Percentiles rank a stretch among this genome's conserved stretches.
These are phyloP conservation scores for Lutjanus campechanus DNA, from an alignment of 2,797 vertebrate genomes.

Conservation along the genomic window DNA sequence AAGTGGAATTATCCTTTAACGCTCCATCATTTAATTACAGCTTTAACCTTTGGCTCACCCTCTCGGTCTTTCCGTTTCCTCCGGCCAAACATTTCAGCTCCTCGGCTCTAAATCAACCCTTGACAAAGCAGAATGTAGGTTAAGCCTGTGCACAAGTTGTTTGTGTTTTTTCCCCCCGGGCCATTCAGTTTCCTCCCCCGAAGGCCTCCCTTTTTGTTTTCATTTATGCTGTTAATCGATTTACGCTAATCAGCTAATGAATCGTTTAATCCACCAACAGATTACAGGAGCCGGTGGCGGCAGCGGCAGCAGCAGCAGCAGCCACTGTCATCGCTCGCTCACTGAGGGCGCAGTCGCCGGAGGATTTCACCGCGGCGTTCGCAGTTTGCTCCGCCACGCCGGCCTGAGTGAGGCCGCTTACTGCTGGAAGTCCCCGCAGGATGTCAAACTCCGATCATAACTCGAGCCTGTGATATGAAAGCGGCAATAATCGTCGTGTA, in stretches of 20 bases:
- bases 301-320: neutral
- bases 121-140: slow-evolving; percentile 32
- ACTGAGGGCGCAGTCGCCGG: slow-evolving; percentile 5
- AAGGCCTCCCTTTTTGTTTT: slow-evolving; percentile 68
- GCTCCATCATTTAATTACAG: neutral
- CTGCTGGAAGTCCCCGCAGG: neutral
- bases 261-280: slow-evolving; percentile 68
- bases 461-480: slow-evolving; percentile 82
- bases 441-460: neutral
- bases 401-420: neutral
- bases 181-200: neutral
- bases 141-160: slow-evolving; percentile 25
- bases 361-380: accelerated
- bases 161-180: slow-evolving; percentile 5
- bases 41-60: no score
- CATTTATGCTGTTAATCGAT: slow-evolving; percentile 62
- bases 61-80: neutral
- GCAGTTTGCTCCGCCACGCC: accelerated
- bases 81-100: neutral
- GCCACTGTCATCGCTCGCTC: neutral
- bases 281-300: slow-evolving; percentile 34
- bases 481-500: slow-evolving; percentile 78
- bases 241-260: slow-evolving; percentile 73
- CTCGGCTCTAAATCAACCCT: neutral
- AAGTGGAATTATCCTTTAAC: neutral